Evolutionary conservation across 35 echinoderm and acorn worm species (phyloP), one percentile per base, ranked within the genome.

Genomic region (Apostichopus californicus): DNA sequence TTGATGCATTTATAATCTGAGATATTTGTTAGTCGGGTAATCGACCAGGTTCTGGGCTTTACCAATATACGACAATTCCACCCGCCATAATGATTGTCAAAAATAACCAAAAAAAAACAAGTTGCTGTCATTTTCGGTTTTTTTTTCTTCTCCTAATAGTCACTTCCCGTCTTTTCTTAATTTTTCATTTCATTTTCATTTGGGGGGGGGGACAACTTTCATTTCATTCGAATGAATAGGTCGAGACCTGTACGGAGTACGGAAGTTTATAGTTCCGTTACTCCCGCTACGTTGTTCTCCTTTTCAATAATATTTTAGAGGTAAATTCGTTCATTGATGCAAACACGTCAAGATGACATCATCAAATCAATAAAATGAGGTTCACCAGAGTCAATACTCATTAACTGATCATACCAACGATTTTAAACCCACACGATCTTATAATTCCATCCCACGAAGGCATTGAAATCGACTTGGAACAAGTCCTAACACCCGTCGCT

Each of bases 341-440:
- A n/a, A 75, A 75, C 81, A 63, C 81, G 81, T 85, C 81, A 85
- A 11, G 55, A 85, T 85, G 81, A 85, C 81, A 85, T 85, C 81
- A 85, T 58, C 10, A 56, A 22, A 14, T 23, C 54, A 58, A 85
- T 85, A 25, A 85, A 75, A 59, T 85, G 81, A 85, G 81, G 81
- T 85, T 85, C 55, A 85, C 81, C 55, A 59, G 54, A 85, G 81
- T 85, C 81, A 85, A 8, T 23, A 59, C 56, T 59, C 81, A 85
- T 85, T 85, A 85, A 21, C 58, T 57, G 6, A 58, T 6, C 10
- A 21, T 55, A 85, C 56, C 5, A 85, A 85, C 55, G 14, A 85
- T 60, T 8, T 56, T 85, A 59, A 85, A 58, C 20, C 55, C 8
- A 28, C 18, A 85, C 56, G 20, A 55, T 54, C 81, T 18, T 55